phyloP scores from a whole-genome alignment of 2,888 invertebrate genomes.

The Phragmatobia fuliginosa region DNA sequence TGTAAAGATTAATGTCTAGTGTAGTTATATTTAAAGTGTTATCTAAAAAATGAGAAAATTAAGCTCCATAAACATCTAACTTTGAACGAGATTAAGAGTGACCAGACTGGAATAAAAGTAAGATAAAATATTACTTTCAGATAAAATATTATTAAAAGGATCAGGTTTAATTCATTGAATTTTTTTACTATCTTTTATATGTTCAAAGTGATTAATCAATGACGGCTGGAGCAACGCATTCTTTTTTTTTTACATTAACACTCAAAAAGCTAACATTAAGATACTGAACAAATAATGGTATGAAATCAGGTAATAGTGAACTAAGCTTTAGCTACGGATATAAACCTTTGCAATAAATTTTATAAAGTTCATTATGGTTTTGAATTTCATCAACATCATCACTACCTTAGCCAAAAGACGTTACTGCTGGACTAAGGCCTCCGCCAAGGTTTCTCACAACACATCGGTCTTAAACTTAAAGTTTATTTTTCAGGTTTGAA shows the following conservation, averaged over 20 bases:
- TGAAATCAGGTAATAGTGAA: neutral
- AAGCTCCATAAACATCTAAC: neutral
- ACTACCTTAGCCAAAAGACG: too few species aligned
- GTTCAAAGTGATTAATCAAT: neutral
- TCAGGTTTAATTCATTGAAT: neutral
- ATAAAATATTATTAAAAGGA: neutral
- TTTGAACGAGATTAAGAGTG: neutral
- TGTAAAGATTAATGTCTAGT: constrained; percentile 11
- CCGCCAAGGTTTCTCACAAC: too few species aligned
- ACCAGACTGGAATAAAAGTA: neutral
- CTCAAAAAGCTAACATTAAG: too few species aligned
- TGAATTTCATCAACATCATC: neutral
- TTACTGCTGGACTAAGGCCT: too few species aligned
- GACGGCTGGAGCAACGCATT: neutral
- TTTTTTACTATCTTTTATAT: neutral
- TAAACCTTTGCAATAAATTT: neutral
- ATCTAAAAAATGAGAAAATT: neutral
- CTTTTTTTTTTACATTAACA: too few species aligned
- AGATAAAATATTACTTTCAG: neutral
- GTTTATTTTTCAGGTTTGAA: too few species aligned
- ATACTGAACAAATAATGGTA: neutral
- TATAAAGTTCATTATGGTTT: neutral
- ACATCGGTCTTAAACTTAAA: too few species aligned
- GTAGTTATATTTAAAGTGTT: neutral
- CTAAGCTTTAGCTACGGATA: too few species aligned